Percentiles rank a stretch among this genome's conserved stretches.
Evolutionary conservation across 2,888 invertebrate species (phyloP).

Genomic region (Oligia strigilis): DNA sequence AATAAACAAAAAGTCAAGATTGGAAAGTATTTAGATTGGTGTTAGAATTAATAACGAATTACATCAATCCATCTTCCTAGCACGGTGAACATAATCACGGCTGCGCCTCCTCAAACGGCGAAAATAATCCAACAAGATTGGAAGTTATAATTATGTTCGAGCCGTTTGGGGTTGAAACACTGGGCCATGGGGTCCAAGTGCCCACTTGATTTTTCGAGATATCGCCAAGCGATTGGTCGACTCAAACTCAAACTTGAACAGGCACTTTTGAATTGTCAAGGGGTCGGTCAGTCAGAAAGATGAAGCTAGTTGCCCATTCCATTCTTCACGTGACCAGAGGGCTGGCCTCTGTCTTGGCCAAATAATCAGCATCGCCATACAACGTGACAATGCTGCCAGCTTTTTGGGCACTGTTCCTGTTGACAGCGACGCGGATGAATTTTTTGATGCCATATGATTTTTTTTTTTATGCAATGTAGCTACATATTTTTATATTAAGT

Average conservation of each 20-base stretch:
- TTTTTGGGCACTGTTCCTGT: not conserved
- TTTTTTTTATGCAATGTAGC: not conserved
- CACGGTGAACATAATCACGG: not conserved
- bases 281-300: too few relatives aligned
- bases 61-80: not conserved
- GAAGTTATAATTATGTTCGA: not conserved
- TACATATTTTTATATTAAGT: not conserved
- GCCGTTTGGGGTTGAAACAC: not conserved
- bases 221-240: not conserved
- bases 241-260: too few relatives aligned
- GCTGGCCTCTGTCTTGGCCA: not conserved
- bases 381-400: not conserved
- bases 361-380: not conserved
- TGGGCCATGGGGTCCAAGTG: not conserved
- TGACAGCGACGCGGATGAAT: not conserved
- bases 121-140: not conserved
- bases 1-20: conserved; percentile 4
- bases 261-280: too few relatives aligned
- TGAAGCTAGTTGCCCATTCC: too few relatives aligned
- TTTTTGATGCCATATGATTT: not conserved
- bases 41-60: not conserved
- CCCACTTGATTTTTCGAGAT: not conserved
- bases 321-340: not conserved
- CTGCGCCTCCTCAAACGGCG: not conserved
- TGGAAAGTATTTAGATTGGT: not conserved